Base-by-base conservation (phyloP, 2,888 invertebrate species). In the Parthenolecanium corni region DNA sequence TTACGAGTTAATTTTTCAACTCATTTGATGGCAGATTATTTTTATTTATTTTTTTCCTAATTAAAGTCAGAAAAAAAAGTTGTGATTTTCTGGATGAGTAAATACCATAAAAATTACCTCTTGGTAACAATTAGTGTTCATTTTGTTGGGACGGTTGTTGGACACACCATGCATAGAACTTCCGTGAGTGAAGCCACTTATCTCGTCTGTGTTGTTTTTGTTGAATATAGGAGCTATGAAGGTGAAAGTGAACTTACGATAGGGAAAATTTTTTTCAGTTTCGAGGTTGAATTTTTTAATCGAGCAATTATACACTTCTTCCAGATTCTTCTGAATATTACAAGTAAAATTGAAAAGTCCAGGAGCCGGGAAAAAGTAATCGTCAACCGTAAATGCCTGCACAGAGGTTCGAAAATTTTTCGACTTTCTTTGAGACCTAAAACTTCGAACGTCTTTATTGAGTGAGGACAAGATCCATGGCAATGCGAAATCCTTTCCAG, bases 281-380 rank as follows among this genome's bases (percentile, higher is more conserved):
- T 53, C 53, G 23, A n/a, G 23, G 21, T 52, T 46, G 47, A 63
- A 53, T 36, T 63, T 63, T 21, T 63, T 64, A 36, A 57, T 56
- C 56, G 64, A 56, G 16, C 57, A 57, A 44, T 57, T 64, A 18
- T 49, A 54, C 9, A 52, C 52, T 20, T 58, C 64, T 23, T 52
- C 49, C 16, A 56, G 14, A 31, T 57, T 57, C 36, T 49, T 49
- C 23, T 64, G 64, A 6, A 61, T 42, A 25, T 58, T 53, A 57
- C 70, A 70, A 1, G 65, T 54, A 11, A 70, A 64, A 49, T 68
- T 67, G 65, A 71, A 81, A 16, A 83, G 70, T 23, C 76, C 75
- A 5, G 78, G 76, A 0, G 82, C 76, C 1, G 85, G 85, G 69
- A 84, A 84, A 72, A 80, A 85, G 66, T 80, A 75, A 62, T 75